These are phyloP conservation scores for Neoarius graeffei DNA, from an alignment of 2,113 vertebrate species.

Conservation along the genomic window DNA sequence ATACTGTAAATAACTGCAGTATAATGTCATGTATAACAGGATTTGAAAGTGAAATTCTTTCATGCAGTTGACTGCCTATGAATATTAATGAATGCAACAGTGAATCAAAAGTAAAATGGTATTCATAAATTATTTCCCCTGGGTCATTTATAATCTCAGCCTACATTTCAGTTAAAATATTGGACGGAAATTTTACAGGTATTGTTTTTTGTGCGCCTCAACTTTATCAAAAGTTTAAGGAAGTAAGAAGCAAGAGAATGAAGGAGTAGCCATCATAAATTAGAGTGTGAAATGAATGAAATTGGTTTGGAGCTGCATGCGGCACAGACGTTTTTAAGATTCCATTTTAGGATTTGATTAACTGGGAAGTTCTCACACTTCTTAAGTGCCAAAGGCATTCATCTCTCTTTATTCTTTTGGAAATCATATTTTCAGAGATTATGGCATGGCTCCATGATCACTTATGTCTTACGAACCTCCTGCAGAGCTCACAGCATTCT, in stretches of 20 bases:
- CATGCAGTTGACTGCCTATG: slow-evolving; percentile 1
- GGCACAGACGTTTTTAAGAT: slow-evolving; percentile 36
- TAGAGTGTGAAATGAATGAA: slow-evolving; percentile 53
- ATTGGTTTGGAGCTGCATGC: slow-evolving; percentile 37
- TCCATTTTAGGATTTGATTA: slow-evolving; percentile 54
- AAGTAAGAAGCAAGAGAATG: slow-evolving; percentile 17
- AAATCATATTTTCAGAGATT: slow-evolving; percentile 40
- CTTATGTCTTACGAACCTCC: slow-evolving; percentile 21
- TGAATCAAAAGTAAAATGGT: slow-evolving; percentile 58
- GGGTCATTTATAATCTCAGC: slow-evolving; percentile 50
- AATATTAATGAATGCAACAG: slow-evolving; percentile 40
- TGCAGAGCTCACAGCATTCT: not conserved
- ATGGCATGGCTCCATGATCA: slow-evolving; percentile 14
- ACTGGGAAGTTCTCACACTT: slow-evolving; percentile 56
- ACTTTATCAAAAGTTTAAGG: slow-evolving; percentile 46
- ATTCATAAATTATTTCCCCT: slow-evolving; percentile 56
- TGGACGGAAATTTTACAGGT: slow-evolving; percentile 42
- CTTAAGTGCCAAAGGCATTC: slow-evolving; percentile 54
- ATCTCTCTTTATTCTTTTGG: slow-evolving; percentile 56
- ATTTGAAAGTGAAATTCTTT: slow-evolving; percentile 26
- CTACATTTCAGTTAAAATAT: slow-evolving; percentile 48
- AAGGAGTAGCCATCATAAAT: slow-evolving; percentile 50
- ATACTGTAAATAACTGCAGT: not conserved
- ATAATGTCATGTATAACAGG: not conserved
- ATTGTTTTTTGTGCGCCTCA: not conserved